Conservation (phyloP, 2,797 vertebrate genomes). For the Aulostomus chinensis region DNA sequence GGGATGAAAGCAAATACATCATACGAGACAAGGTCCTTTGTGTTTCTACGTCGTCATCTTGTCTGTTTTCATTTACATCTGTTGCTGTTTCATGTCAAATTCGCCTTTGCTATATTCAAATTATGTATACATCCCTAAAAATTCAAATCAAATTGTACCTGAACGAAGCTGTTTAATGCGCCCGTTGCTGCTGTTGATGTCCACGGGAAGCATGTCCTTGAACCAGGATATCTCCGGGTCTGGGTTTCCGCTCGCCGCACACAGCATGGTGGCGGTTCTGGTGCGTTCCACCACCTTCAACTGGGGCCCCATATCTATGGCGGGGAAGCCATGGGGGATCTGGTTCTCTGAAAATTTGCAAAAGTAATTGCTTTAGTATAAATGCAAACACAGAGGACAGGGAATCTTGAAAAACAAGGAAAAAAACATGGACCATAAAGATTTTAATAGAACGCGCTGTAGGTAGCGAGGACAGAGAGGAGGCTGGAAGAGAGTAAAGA, state of each 20-base stretch:
- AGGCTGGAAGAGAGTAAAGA: constrained; percentile 40
- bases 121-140: not conserved
- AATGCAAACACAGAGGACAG: not conserved
- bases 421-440: constrained; percentile 13
- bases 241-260: constrained; percentile 94
- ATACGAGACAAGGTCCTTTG: no score
- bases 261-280: constrained; percentile 94
- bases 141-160: constrained; percentile 77
- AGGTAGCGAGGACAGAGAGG: constrained; percentile 34
- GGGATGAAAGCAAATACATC: constrained; percentile 47
- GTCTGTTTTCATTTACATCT: constrained; percentile 16
- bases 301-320: constrained; percentile 97
- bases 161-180: constrained; percentile 97
- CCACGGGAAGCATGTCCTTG: constrained; percentile 96
- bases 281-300: constrained; percentile 96
- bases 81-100: not conserved
- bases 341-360: constrained; percentile 85
- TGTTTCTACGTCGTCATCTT: constrained; percentile 23
- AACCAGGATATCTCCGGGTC: constrained; percentile 98
- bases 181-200: constrained; percentile 91
- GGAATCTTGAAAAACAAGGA: not conserved
- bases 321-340: constrained; percentile 91
- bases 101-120: constrained; percentile 9
- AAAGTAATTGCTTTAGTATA: constrained; percentile 8
- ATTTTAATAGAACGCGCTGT: constrained; percentile 22